Evolutionary conservation across 2,113 vertebrate species (phyloP).

Genomic region (Gymnorhina tibicen): DNA sequence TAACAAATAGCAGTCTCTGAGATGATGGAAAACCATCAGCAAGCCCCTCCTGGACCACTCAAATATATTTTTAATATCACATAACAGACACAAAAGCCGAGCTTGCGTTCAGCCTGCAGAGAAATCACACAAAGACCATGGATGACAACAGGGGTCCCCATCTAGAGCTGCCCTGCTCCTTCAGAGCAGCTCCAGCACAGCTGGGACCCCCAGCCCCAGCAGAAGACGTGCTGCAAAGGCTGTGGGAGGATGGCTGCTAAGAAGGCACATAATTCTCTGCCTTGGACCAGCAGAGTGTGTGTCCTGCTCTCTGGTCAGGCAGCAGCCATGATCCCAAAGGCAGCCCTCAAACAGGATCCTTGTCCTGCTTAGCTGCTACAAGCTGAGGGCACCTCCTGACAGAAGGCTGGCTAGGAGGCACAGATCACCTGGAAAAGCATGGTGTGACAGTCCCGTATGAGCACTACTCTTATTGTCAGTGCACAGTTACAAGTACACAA

Average conservation of each 20-base stretch:
- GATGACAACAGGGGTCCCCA: accelerated
- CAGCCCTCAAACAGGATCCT: not conserved
- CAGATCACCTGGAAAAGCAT: not conserved
- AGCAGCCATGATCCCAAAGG: not conserved
- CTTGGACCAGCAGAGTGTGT: accelerated
- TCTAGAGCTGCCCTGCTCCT: not conserved
- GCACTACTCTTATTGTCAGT: not conserved
- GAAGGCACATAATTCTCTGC: accelerated
- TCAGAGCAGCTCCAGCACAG: not conserved
- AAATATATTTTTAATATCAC: not conserved
- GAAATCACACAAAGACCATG: accelerated
- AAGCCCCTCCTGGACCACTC: not conserved
- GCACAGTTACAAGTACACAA: not conserved
- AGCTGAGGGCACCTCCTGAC: not conserved
- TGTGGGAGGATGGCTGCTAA: accelerated
- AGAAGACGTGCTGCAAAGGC: not conserved
- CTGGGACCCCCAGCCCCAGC: not conserved
- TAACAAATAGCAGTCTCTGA: not conserved
- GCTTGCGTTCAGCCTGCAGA: not conserved
- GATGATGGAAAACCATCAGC: accelerated
- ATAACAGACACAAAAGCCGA: not conserved
- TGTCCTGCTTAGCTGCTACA: not conserved
- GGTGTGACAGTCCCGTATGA: not conserved
- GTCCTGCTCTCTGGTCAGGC: not conserved
- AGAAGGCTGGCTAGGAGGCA: not conserved